Evolutionary conservation across 1,140 invertebrate genomes (phyloP).

Genomic region (Bathynomus jamesi): DNA sequence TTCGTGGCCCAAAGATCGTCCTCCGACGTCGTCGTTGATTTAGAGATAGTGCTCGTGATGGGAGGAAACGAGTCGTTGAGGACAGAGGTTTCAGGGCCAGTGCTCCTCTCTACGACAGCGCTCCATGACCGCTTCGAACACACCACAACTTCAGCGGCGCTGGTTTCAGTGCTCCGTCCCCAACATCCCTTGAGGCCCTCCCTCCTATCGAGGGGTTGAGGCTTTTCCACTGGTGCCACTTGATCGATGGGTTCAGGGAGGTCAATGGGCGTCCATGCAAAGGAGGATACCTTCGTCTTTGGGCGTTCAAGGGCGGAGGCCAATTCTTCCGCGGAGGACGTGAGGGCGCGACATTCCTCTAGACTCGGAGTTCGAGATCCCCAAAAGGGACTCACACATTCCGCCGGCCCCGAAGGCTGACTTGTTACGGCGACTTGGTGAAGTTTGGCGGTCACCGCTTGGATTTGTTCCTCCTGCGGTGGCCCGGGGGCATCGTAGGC

Average conservation of each 20-base stretch:
- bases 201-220: neutral
- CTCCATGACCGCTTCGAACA: neutral
- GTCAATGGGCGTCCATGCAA: neutral
- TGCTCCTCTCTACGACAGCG: neutral
- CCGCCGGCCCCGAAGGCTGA: neutral
- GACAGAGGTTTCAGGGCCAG: no score
- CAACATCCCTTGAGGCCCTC: neutral
- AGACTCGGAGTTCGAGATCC: neutral
- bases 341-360: neutral
- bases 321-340: neutral
- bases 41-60: neutral
- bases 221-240: neutral
- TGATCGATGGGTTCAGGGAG: neutral
- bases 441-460: neutral
- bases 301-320: neutral
- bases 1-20: neutral
- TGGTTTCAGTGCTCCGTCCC: neutral
- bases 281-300: neutral
- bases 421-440: neutral
- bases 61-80: neutral
- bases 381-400: neutral
- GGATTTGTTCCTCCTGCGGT: neutral
- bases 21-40: neutral
- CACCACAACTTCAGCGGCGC: neutral
- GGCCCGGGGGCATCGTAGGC: neutral